Base-by-base conservation (phyloP, 2,797 vertebrate genomes). In the Lagodon rhomboides region DNA sequence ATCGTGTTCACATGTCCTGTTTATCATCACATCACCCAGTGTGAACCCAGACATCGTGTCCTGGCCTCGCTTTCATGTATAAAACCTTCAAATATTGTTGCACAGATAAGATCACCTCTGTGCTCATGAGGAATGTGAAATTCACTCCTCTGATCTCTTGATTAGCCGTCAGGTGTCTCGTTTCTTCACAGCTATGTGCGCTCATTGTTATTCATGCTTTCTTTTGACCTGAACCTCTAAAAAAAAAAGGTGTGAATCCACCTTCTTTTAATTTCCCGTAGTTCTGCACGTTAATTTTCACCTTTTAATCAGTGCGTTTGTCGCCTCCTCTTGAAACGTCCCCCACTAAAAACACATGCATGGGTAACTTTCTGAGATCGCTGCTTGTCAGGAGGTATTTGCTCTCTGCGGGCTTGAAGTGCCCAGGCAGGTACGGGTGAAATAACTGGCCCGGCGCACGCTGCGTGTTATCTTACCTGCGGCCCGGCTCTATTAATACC, bases 111-210 rank as follows among this genome's bases (percentile, higher is more conserved):
- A 70, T 80, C 68, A 17, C 54, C 12, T 4, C 43, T 51, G 43
- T 74, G 80, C 79, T 64, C 67, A 71, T 22, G 38, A 79, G 86
- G 82, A 89, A 89, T 89, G 84, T 80, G 73, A 82, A 80, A 83
- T 86, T 79, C 76, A 53, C 55, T 83, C 67, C 27, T 78, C 75
- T 70, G 59, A 87, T 87, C 65, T 75, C 22, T 13, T 16, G 46
- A 80, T 82, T 71, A 61, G 17, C 56, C n/a, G 47, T 63, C 58
- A 44, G 13, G 68, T 46, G 34, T 12, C 1, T n/a, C 55, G 23
- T 64, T 44, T 50, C 44, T n/a, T 4, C 62, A 0, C n/a, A 20
- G 23, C 12, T 44, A 4, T 64, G 30, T 59, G 16, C 13, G 56
- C 43, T 20, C 49, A 15, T 13, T 7, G 34, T 30, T 38, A 47